A percentile compares a stretch with the other conserved stretches of the same genome.
Conservation (phyloP, 2,113 vertebrate species). For the Hyperopisus bebe region DNA sequence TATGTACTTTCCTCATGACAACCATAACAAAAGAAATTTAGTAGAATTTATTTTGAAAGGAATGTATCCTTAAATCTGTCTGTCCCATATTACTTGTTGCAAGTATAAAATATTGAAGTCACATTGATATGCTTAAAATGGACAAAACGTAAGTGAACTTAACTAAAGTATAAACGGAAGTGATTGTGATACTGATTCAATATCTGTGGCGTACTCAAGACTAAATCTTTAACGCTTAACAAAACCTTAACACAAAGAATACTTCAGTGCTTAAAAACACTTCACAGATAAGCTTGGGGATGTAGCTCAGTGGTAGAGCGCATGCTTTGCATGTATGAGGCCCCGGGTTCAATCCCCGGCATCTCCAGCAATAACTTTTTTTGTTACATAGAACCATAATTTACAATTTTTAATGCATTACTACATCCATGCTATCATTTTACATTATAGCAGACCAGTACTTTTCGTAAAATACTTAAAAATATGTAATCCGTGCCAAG, state of each 20-base stretch:
- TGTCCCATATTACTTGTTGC: background rate
- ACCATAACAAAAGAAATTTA: background rate
- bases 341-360: conserved; percentile 37
- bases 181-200: background rate
- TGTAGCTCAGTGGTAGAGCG: conserved; percentile 45
- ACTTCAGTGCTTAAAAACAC: background rate
- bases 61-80: background rate
- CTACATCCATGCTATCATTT: background rate
- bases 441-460: background rate
- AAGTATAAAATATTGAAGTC: background rate
- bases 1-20: background rate
- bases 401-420: background rate
- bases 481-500: background rate
- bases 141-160: background rate
- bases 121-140: background rate
- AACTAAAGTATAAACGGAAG: background rate
- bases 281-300: background rate
- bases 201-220: background rate
- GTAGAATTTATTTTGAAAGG: background rate
- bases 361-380: background rate
- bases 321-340: conserved; percentile 43
- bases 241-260: background rate
- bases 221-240: background rate
- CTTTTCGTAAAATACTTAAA: background rate
- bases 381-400: background rate